Evolutionary conservation across 2,113 vertebrate species (phyloP).

Genomic region (Psittacus erithacus): DNA sequence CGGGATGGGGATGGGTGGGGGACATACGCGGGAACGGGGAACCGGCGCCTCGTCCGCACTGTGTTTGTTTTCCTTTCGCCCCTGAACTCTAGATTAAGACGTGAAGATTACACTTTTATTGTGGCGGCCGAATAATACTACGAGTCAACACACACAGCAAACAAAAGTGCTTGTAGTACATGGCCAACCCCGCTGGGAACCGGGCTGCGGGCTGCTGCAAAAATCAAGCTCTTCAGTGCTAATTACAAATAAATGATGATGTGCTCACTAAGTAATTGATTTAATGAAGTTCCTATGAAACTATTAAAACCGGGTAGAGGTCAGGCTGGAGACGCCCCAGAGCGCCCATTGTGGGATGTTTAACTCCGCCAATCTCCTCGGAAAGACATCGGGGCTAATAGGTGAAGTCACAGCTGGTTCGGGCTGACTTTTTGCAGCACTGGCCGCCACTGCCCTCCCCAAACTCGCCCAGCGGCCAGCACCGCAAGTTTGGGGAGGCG

Average conservation of each 20-base stretch:
- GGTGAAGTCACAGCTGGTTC: conserved; percentile 87
- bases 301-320: conserved; percentile 88
- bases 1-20: background rate
- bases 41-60: conserved; percentile 21
- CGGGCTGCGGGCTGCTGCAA: conserved; percentile 69
- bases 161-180: conserved; percentile 76
- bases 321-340: conserved; percentile 85
- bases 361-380: conserved; percentile 85
- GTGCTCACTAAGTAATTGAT: conserved; percentile 90
- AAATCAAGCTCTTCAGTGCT: conserved; percentile 77
- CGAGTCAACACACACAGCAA: conserved; percentile 75
- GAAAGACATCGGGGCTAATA: conserved; percentile 90
- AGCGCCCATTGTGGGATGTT: conserved; percentile 86
- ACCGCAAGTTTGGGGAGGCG: background rate
- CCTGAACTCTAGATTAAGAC: conserved; percentile 75
- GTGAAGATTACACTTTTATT: conserved; percentile 73
- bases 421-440: conserved; percentile 74
- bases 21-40: background rate
- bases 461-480: conserved; percentile 24
- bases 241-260: conserved; percentile 88
- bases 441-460: conserved; percentile 56
- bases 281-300: conserved; percentile 94
- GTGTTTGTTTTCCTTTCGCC: conserved; percentile 73
- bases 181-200: conserved; percentile 75
- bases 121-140: conserved; percentile 73